phyloP scores from a whole-genome alignment of 2,888 invertebrate species.

The Ecdyonurus torrentis region DNA sequence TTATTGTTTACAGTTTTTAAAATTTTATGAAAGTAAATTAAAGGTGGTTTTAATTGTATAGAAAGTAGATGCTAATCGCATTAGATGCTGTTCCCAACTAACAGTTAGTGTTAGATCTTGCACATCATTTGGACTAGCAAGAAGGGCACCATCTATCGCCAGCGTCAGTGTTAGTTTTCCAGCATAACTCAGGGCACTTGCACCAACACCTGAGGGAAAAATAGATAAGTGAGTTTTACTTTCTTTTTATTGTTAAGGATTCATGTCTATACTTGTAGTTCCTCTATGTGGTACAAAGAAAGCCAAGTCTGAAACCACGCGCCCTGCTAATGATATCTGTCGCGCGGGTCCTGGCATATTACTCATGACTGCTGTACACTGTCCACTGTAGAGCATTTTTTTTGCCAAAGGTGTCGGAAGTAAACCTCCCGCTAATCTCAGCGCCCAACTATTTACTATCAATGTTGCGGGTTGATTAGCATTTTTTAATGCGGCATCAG shows the following conservation, averaged over 20 bases:
- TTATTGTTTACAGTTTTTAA: too few species aligned
- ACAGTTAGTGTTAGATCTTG: conserved; percentile 13
- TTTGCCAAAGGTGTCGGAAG: conserved; percentile 28
- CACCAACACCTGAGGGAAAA: conserved; percentile 32
- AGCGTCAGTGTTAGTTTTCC: conserved; percentile 30
- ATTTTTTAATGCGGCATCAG: not conserved
- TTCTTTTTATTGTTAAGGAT: too few species aligned
- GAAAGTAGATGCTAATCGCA: too few species aligned
- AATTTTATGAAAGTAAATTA: too few species aligned
- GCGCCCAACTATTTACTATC: not conserved
- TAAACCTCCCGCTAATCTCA: conserved; percentile 22
- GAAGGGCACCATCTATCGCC: conserved; percentile 29
- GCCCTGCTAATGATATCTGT: conserved; percentile 27
- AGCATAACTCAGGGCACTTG: conserved; percentile 32
- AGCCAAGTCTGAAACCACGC: conserved; percentile 27
- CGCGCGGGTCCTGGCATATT: conserved; percentile 33
- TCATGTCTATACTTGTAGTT: conserved; percentile 25
- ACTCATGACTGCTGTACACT: conserved; percentile 33
- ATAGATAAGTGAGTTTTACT: not conserved
- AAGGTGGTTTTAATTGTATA: too few species aligned
- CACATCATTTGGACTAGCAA: conserved; percentile 24
- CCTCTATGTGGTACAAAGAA: conserved; percentile 36
- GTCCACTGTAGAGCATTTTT: conserved; percentile 27
- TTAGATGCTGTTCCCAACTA: not conserved
- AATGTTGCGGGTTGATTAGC: not conserved